phyloP scores from a whole-genome alignment of 1,140 invertebrate genomes.

The Achatina immaculata region DNA sequence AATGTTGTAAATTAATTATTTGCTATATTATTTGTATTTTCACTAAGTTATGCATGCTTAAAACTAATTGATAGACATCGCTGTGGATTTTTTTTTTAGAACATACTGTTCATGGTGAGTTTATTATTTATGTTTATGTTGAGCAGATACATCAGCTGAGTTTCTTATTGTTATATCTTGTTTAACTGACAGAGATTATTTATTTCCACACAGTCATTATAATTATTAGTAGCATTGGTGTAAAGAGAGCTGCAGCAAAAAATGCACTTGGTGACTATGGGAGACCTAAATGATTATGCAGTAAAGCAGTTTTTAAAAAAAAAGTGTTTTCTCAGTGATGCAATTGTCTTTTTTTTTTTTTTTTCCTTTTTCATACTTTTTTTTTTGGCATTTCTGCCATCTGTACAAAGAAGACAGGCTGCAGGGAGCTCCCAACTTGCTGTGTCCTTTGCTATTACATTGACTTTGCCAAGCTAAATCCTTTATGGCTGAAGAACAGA shows the following conservation, averaged over 20 bases:
- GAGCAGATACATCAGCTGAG: neutral
- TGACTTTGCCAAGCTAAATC: too few species aligned
- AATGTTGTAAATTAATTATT: conserved; percentile 32
- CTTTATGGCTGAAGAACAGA: too few species aligned
- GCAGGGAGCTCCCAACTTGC: too few species aligned
- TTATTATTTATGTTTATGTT: conserved; percentile 32
- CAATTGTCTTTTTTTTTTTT: neutral
- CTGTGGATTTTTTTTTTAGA: neutral
- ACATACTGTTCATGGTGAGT: conserved; percentile 13
- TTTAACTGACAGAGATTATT: conserved; percentile 34
- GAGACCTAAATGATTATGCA: conserved; percentile 38
- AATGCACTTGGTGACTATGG: conserved; percentile 32
- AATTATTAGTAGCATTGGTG: conserved; percentile 12
- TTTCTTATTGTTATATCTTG: conserved; percentile 12
- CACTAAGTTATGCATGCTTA: conserved; percentile 37
- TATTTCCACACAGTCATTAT: conserved; percentile 23
- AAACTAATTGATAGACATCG: conserved; percentile 26
- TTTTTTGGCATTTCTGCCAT: too few species aligned
- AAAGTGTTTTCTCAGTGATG: conserved; percentile 36
- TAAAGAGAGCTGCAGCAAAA: conserved; percentile 6
- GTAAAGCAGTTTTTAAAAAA: conserved; percentile 21
- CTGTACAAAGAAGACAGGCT: too few species aligned
- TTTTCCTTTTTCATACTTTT: too few species aligned
- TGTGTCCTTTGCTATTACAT: too few species aligned
- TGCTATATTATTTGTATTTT: conserved; percentile 20